Conservation (phyloP, 1,140 invertebrate genomes). For the Lamellibrachia luymesi region DNA sequence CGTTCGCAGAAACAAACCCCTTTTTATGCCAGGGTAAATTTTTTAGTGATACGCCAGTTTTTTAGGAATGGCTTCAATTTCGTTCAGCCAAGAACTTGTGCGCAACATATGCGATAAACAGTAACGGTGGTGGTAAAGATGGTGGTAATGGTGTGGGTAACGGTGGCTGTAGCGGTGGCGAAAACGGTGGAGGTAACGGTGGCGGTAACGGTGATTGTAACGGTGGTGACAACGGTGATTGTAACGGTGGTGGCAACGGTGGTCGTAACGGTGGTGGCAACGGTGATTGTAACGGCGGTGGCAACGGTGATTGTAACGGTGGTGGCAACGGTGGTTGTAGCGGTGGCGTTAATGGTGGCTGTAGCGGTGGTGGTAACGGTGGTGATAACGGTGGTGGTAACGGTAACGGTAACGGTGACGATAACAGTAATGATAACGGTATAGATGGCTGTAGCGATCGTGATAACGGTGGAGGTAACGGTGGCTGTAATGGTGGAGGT, state of each 20-base stretch:
- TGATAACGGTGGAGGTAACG: too few species aligned
- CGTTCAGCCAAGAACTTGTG: neutral
- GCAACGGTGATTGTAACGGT: neutral
- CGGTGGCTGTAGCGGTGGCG: neutral
- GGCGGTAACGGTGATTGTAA: neutral
- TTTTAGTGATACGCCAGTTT: neutral
- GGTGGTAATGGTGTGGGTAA: neutral
- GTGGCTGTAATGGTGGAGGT: neutral
- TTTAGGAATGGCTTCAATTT: neutral
- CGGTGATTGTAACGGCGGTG: too few species aligned
- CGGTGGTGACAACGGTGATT: neutral
- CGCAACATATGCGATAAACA: neutral
- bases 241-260: too few species aligned
- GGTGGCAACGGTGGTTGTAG: neutral
- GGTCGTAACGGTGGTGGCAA: too few species aligned
- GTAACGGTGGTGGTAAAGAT: neutral
- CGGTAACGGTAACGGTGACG: neutral
- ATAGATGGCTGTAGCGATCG: too few species aligned
- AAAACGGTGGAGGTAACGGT: neutral
- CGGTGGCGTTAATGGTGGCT: too few species aligned
- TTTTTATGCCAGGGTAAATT: neutral
- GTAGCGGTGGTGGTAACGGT: too few species aligned
- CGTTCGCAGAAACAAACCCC: neutral
- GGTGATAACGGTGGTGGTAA: neutral
- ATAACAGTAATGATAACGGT: neutral